A percentile compares a stretch with the other conserved stretches of the same genome.
Evolutionary conservation across 2,113 vertebrate genomes (phyloP).

Genomic region (Python bivittatus): DNA sequence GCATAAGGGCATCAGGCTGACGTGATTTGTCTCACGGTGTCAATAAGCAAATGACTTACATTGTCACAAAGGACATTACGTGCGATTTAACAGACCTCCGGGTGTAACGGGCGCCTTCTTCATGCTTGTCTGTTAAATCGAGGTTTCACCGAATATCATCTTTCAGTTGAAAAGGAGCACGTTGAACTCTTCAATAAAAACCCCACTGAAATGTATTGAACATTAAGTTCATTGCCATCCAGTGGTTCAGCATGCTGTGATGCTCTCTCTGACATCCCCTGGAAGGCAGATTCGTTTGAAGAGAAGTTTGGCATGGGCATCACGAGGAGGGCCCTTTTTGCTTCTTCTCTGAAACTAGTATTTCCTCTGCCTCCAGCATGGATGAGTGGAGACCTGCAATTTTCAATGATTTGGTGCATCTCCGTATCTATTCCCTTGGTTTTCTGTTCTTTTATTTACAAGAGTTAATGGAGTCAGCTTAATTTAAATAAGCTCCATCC

Average conservation of each 20-base stretch:
- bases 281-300: neutral
- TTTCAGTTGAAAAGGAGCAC: constrained; percentile 3
- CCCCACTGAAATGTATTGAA: neutral
- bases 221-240: too few species aligned
- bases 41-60: neutral
- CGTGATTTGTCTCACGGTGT: neutral
- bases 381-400: neutral
- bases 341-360: neutral
- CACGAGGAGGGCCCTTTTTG: neutral
- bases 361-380: neutral
- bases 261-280: neutral
- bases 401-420: neutral
- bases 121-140: neutral
- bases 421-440: neutral
- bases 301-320: neutral
- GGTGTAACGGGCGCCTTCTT: neutral
- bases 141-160: neutral
- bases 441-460: neutral
- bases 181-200: neutral
- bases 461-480: neutral
- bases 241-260: neutral
- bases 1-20: neutral
- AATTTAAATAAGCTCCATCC: neutral
- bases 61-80: neutral
- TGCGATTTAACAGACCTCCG: neutral